phyloP scores from a whole-genome alignment of 1,140 invertebrate genomes.

The Delia radicum region DNA sequence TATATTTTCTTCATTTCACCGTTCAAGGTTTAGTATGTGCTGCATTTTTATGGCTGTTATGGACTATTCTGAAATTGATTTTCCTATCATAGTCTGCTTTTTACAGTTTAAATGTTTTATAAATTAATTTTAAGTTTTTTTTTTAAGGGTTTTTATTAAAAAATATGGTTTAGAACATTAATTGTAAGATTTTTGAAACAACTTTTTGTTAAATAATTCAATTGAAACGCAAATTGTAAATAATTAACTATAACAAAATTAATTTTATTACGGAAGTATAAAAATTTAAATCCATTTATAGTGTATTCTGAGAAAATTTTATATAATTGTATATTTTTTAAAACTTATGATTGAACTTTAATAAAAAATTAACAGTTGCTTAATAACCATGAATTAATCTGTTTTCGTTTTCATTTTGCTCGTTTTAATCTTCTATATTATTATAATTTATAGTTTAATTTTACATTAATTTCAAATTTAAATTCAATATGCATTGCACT shows the following conservation, averaged over 20 bases:
- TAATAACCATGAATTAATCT: too few relatives aligned
- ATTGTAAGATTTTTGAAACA: too few relatives aligned
- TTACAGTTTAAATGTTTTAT: too few relatives aligned
- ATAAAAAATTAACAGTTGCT: too few relatives aligned
- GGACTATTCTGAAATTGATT: background rate
- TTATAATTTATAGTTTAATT: background rate
- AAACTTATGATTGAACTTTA: background rate
- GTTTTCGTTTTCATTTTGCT: too few relatives aligned
- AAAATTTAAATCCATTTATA: too few relatives aligned
- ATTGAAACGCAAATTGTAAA: too few relatives aligned
- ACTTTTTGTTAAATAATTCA: too few relatives aligned
- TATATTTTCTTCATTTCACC: slow-evolving; percentile 12
- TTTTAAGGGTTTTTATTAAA: background rate
- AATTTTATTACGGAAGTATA: too few relatives aligned
- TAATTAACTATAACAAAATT: too few relatives aligned
- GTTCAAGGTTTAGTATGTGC: background rate
- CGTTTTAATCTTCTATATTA: too few relatives aligned
- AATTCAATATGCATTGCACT: background rate
- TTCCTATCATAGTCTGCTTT: background rate
- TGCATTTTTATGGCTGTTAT: background rate
- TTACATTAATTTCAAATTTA: background rate
- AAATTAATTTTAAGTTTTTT: background rate
- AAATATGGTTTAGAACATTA: background rate
- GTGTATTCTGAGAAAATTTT: background rate
- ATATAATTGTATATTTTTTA: background rate